phyloP scores from a whole-genome alignment of 2,888 invertebrate genomes.

The Plutella xylostella region DNA sequence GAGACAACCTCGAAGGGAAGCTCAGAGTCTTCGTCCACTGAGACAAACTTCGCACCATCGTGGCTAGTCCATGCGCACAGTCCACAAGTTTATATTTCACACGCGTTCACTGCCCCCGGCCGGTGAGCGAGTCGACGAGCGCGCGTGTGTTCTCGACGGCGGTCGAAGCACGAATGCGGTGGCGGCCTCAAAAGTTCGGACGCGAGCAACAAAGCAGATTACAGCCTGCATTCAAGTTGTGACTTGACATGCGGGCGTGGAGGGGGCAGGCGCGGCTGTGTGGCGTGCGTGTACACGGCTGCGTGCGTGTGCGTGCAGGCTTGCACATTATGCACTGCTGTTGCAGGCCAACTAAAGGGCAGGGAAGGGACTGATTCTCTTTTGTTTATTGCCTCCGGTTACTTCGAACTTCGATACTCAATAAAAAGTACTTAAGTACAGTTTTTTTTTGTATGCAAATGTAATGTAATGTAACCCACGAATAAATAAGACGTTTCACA shows the following conservation, averaged over 20 bases:
- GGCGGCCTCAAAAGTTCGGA: conserved; percentile 19
- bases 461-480: no score
- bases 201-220: conserved; percentile 28
- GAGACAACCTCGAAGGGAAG: conserved; percentile 87
- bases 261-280: conserved; percentile 20
- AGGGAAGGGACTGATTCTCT: neutral
- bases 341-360: neutral
- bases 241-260: conserved; percentile 37
- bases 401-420: neutral
- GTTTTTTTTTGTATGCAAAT: neutral
- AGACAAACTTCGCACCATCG: conserved; percentile 88
- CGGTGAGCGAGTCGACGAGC: conserved; percentile 17
- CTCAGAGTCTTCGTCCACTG: conserved; percentile 94
- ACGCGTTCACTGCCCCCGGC: conserved; percentile 52
- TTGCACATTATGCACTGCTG: conserved; percentile 8
- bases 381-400: conserved; percentile 4
- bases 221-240: conserved; percentile 48
- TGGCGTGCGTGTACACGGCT: conserved; percentile 2
- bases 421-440: neutral
- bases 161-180: conserved; percentile 54
- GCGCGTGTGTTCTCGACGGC: conserved; percentile 39
- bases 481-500: no score
- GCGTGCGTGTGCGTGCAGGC: conserved; percentile 19
- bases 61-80: conserved; percentile 54
- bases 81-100: conserved; percentile 18